Evolutionary conservation across 2,888 invertebrate genomes (phyloP).

Genomic region (Chrysolina americana): DNA sequence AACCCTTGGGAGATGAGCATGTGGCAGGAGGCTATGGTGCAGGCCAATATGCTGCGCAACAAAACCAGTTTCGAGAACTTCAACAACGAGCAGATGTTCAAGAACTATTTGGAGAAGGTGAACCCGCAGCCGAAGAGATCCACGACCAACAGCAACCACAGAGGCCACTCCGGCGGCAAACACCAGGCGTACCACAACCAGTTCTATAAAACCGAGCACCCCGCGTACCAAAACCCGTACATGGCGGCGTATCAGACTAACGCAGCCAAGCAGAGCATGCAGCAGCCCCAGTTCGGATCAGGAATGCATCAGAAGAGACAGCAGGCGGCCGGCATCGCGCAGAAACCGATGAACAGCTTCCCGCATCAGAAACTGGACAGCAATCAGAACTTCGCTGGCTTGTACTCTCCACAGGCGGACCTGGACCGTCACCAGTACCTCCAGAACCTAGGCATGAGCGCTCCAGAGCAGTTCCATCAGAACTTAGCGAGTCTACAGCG

Average conservation of each 20-base stretch:
- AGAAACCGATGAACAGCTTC: slow-evolving; percentile 24
- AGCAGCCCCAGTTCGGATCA: slow-evolving; percentile 6
- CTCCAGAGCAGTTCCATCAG: slow-evolving; percentile 60
- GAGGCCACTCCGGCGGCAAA: slow-evolving; percentile 39
- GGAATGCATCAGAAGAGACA: slow-evolving; percentile 31
- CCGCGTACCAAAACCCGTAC: slow-evolving; percentile 57
- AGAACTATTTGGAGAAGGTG: slow-evolving; percentile 54
- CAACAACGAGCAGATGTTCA: slow-evolving; percentile 53
- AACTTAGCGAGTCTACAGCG: slow-evolving; percentile 49
- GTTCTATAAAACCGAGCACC: slow-evolving; percentile 46
- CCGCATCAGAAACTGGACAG: slow-evolving; percentile 35
- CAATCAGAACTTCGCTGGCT: slow-evolving; percentile 45
- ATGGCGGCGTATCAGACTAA: slow-evolving; percentile 54
- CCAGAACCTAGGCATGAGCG: slow-evolving; percentile 51
- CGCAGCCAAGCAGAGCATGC: slow-evolving; percentile 36
- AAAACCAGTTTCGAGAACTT: slow-evolving; percentile 61
- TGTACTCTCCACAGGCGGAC: slow-evolving; percentile 42
- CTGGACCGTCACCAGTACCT: slow-evolving; percentile 48
- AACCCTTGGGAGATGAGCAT: slow-evolving; percentile 75
- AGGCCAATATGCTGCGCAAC: slow-evolving; percentile 62
- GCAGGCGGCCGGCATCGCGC: slow-evolving; percentile 2
- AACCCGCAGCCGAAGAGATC: slow-evolving; percentile 40
- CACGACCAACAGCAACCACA: slow-evolving; percentile 30
- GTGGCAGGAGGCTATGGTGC: slow-evolving; percentile 80
- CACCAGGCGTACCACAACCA: slow-evolving; percentile 34